Conservation (phyloP, 37 sponge, comb jelly and placozoan genomes). For the Cliona cf. orientalis region DNA sequence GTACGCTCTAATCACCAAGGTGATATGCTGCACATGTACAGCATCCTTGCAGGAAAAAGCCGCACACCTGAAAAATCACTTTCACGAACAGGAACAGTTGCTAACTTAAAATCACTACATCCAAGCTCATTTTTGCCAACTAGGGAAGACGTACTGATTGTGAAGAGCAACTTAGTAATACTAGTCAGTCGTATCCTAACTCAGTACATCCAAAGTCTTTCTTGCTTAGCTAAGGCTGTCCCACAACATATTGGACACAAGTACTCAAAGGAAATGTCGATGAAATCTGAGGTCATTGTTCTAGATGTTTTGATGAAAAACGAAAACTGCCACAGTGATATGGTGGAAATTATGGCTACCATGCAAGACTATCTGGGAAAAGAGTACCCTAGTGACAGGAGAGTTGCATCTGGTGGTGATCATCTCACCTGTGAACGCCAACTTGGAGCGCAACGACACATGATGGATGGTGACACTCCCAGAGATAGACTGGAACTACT, state of each 20-base stretch:
- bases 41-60: conserved; percentile 26
- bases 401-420: conserved; percentile 39
- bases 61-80: background rate
- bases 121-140: conserved; percentile 12
- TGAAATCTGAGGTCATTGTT: too few species aligned
- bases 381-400: background rate
- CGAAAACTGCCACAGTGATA: too few species aligned
- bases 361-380: conserved; percentile 32
- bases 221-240: conserved; percentile 2
- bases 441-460: conserved; percentile 13
- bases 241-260: background rate
- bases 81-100: background rate
- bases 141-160: background rate
- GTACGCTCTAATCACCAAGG: conserved; percentile 22
- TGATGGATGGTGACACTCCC: conserved; percentile 31
- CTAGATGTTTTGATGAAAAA: too few species aligned
- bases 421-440: conserved; percentile 48
- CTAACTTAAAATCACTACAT: background rate
- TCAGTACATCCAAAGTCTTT: conserved; percentile 6
- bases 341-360: too few species aligned
- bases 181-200: conserved; percentile 40
- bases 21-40: conserved; percentile 26
- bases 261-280: too few species aligned
- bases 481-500: conserved; percentile 15
- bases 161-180: background rate